Evolutionary conservation across 1,140 invertebrate genomes (phyloP), one percentile per base, ranked within the genome.

Genomic region (Scaptodrosophila lebanonensis): DNA sequence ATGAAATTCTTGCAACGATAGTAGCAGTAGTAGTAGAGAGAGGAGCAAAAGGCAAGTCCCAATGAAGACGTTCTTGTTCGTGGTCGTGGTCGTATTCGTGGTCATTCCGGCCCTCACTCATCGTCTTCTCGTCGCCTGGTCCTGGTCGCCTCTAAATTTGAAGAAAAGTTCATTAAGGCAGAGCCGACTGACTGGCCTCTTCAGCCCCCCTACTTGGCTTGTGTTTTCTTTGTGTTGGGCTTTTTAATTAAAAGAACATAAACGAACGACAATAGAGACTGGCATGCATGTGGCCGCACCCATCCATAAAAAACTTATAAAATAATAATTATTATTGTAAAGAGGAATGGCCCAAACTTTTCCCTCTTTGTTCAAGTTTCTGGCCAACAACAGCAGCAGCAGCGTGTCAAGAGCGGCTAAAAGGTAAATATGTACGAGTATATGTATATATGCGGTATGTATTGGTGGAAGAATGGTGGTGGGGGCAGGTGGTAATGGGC

Each of bases 191-290:
- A 27, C 13, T 2, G n/a, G 22, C 43, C 20, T 0, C n/a, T 17
- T 8, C 12, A 5, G 11, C 11, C 3, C n/a, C 15, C 4, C 18
- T 35, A n/a, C 43, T 36, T 11, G 36, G 32, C 43, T 25, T 35
- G 47, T 66, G 53, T 66, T 66, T n/a, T n/a, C n/a, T n/a, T n/a
- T n/a, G 47, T 66, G 64, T 66, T 66, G 64, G 64, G 59, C 66
- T 66, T 66, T 66, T 66, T 66, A 66, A 66, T 66, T 66, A 66
- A 66, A 66, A 66, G 64, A 53, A 66, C 64, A 66, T 66, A 66
- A 66, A 66, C 63, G 62, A 44, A 51, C 47, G 33, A 49, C 51
- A 45, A 56, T 61, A 17, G 2, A 13, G 4, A 27, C 20, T 9
- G 27, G 25, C 27, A 45, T n/a, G 20, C 8, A 13, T 27, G 20